Evolutionary conservation across 2,113 vertebrate genomes (phyloP).

Genomic region (Vimba vimba): DNA sequence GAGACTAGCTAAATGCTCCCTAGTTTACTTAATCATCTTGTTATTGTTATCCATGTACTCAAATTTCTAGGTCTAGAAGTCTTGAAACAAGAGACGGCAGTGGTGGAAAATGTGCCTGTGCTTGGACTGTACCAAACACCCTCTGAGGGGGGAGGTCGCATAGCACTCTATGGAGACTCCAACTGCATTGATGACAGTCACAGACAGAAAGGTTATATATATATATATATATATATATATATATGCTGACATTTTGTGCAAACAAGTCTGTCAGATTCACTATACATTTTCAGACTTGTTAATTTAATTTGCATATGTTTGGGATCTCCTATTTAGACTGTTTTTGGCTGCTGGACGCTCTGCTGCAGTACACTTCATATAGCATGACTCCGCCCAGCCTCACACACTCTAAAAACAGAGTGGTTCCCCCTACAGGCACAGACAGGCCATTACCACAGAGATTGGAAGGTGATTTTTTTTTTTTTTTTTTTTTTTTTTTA

Average conservation of each 20-base stretch:
- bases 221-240: background rate
- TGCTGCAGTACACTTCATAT: slow-evolving; percentile 94
- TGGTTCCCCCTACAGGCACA: slow-evolving; percentile 79
- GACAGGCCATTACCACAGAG: slow-evolving; percentile 83
- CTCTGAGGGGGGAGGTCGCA: slow-evolving; percentile 88
- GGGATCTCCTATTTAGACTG: slow-evolving; percentile 77
- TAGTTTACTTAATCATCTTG: slow-evolving; percentile 7
- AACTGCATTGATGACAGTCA: slow-evolving; percentile 98
- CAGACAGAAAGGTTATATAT: slow-evolving; percentile 88
- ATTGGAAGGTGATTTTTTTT: slow-evolving; percentile 85
- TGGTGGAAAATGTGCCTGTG: slow-evolving; percentile 91
- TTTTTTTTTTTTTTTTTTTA: background rate
- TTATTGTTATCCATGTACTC: slow-evolving; percentile 12
- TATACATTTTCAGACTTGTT: background rate
- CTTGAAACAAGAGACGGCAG: slow-evolving; percentile 91
- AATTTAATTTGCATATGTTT: background rate
- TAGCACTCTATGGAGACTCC: slow-evolving; percentile 94
- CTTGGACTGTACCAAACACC: slow-evolving; percentile 93
- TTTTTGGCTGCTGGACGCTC: slow-evolving; percentile 95
- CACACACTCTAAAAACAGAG: slow-evolving; percentile 88
- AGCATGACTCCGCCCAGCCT: slow-evolving; percentile 92
- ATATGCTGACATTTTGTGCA: background rate
- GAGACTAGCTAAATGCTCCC: slow-evolving; percentile 12
- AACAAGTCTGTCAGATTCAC: background rate
- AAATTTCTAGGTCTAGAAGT: slow-evolving; percentile 88